These are phyloP conservation scores for Dusona sp. DNA, from an alignment of 2,888 invertebrate species.

Conservation along the genomic window DNA sequence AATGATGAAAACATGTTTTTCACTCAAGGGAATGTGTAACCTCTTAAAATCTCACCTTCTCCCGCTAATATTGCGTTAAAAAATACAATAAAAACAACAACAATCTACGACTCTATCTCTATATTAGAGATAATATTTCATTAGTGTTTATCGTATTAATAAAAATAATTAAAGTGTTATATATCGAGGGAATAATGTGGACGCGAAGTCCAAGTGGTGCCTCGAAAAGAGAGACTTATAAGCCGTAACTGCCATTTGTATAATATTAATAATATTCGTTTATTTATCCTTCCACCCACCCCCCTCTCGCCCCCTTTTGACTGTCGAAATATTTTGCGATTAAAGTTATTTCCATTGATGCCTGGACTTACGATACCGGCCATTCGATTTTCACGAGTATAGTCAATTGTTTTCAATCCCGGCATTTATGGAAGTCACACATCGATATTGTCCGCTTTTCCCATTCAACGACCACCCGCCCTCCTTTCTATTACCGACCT, in stretches of 20 bases:
- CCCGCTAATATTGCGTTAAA: conserved; percentile 6
- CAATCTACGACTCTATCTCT: conserved; percentile 74
- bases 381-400: too few relatives aligned
- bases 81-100: conserved; percentile 14
- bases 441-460: conserved; percentile 26
- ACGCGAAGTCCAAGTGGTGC: conserved; percentile 40
- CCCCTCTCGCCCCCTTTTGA: background rate
- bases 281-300: conserved; percentile 14
- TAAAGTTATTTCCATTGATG: conserved; percentile 29
- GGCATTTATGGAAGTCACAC: too few relatives aligned
- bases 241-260: conserved; percentile 71
- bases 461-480: background rate
- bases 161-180: conserved; percentile 45
- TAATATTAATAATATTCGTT: conserved; percentile 54
- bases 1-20: background rate
- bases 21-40: background rate
- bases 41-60: background rate
- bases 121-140: conserved; percentile 77
- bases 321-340: conserved; percentile 43
- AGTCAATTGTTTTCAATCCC: too few relatives aligned
- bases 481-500: conserved; percentile 29
- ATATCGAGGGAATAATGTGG: conserved; percentile 46
- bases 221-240: conserved; percentile 67
- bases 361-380: too few relatives aligned
- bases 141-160: conserved; percentile 67